Evolutionary conservation across 2,797 vertebrate species (phyloP), one percentile per base, ranked within the genome.

Genomic region (Iguana delicatissima): DNA sequence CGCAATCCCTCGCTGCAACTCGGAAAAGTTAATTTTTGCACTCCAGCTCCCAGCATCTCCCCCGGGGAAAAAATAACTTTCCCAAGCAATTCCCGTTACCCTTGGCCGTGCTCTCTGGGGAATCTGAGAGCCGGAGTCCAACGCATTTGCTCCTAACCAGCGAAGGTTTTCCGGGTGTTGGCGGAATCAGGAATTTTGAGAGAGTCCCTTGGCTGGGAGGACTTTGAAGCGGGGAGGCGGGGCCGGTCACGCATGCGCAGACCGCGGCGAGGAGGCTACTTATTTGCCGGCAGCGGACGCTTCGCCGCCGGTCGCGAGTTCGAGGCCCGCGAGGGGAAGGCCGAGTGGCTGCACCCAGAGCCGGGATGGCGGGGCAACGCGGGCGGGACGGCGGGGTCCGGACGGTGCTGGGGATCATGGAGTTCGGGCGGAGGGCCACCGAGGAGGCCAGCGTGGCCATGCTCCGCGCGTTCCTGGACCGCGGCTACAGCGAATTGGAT

Each of bases 361-460:
- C 72, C 2, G 94, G 81, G 91, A 4, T 98, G 0, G 94, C 92
- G 46, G 52, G 0, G 55, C 88, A 32, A 6, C 2, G 38, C 57
- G 52, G 55, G 1, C 35, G 2, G 20, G 42, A 32, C 0, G 3
- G 35, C 0, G 64, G 52, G 1, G 69, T 90, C 42, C 55, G 85
- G 0, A 97, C 98, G 6, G 90, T 99, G 32, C 97, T 99, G 95
- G 99, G 99, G 2, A 97, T 98, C 0, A 98, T 98, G 98, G 98
- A 98, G 92, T 98, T 99, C 92, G 99, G 99, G 0, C 98, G 98
- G 0, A 97, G 98, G 5, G 98, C 97, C 1, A 97, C 98, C 92
- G 95, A 95, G 26, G 93, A 94, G 29, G 93, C 95, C 87, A 98
- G 98, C 92, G 93, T 91, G 26, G 96, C 94, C 8, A 96, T 98